Evolutionary conservation across 2,113 vertebrate species (phyloP), one percentile per base, ranked within the genome.

Genomic region (Gavialis gangeticus): DNA sequence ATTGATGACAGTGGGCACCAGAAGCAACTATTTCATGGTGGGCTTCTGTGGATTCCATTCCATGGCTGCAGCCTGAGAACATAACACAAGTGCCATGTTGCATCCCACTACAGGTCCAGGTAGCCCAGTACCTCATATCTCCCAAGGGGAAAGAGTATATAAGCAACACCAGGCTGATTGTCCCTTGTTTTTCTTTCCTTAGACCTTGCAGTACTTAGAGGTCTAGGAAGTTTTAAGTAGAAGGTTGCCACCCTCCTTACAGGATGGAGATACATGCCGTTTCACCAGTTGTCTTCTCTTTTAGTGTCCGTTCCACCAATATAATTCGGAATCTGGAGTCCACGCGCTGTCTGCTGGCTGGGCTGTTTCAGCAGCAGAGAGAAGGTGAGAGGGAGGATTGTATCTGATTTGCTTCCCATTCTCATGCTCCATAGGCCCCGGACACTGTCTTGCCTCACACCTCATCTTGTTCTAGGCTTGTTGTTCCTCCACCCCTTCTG

Each of bases 281-380:
- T 76, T 97, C 86, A 96, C 54, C 5, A 77, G 92, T 87, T 94
- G 22, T 63, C 66, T 91, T 96, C 91, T 96, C 55, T 97, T 55
- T 91, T 97, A 99, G 99, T 46, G 92, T 99, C 86, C 99, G 99
- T 80, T 99, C 99, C 90, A 99, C 98, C 93, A 99, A 99, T 93
- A 99, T 99, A 80, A 96, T 97, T 85, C 98, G 99, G 95, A 99
- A 99, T 90, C 98, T 99, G 97, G 99, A 99, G 95, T 99, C 99
- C 34, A 98, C 99, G 56, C 98, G 98, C 54, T 99, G 99, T 93
- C 97, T 99, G 93, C 96, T 99, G 85, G 99, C 99, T 73, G 99
- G 99, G 30, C 97, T 99, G 90, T 99, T 99, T 95, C 98, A 98
- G 92, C 98, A 98, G 95, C 98, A 99, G 90, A 99, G 99, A 96